Percentiles rank a stretch among this genome's conserved stretches.
Conservation (phyloP, 2,888 invertebrate genomes). For the Campoplex capitator region DNA sequence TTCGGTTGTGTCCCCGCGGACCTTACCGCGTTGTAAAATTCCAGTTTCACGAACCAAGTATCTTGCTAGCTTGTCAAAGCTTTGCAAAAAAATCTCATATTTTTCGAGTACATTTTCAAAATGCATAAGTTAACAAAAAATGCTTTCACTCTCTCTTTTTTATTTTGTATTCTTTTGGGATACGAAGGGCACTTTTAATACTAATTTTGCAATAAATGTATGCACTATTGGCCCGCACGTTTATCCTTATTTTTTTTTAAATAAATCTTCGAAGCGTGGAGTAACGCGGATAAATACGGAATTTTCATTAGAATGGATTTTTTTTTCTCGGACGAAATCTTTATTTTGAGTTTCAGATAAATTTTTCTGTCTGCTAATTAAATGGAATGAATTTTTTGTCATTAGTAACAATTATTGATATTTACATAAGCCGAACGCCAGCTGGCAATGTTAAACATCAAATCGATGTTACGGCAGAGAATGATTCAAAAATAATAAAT, state of each 20-base stretch:
- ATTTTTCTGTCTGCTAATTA: no score
- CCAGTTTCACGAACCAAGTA: neutral
- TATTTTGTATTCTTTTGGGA: neutral
- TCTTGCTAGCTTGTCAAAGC: neutral
- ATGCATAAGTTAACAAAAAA: neutral
- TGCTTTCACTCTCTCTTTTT: neutral
- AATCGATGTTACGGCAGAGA: neutral
- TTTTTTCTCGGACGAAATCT: neutral
- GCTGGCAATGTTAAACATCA: neutral
- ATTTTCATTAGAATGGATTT: no score
- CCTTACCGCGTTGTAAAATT: slow-evolving; percentile 26
- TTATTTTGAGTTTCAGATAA: neutral
- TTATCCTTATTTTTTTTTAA: neutral
- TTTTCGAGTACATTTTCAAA: neutral
- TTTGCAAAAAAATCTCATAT: neutral
- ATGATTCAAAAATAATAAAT: neutral
- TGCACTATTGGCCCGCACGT: neutral
- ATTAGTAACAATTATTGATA: neutral
- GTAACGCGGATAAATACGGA: no score
- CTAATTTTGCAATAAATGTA: neutral
- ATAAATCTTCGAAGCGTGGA: neutral
- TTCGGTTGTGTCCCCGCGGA: slow-evolving; percentile 58
- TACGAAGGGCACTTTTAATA: neutral
- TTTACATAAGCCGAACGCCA: neutral
- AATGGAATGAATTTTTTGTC: no score